phyloP scores from a whole-genome alignment of 2,888 invertebrate genomes.

The Drosophila siamana region DNA sequence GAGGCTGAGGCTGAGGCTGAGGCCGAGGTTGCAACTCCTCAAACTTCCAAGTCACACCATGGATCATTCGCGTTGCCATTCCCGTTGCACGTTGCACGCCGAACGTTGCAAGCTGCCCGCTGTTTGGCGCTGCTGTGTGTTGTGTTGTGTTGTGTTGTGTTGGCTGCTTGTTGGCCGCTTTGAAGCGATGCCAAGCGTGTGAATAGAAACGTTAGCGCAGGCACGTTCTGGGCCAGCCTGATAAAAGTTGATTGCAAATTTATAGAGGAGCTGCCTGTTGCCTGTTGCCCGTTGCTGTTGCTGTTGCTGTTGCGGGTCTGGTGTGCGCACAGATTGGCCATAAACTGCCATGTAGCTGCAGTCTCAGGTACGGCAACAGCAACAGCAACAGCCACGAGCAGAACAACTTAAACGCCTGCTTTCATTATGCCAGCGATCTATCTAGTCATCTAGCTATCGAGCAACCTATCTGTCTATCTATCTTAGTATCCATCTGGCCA shows the following conservation, averaged over 20 bases:
- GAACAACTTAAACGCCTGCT: constrained; percentile 52
- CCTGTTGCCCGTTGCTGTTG: neutral
- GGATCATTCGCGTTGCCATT: constrained; percentile 40
- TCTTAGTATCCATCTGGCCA: constrained; percentile 19
- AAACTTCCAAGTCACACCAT: constrained; percentile 68
- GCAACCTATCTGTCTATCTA: constrained; percentile 41
- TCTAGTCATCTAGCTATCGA: constrained; percentile 34
- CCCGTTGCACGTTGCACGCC: constrained; percentile 25
- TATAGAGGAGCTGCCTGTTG: constrained; percentile 56
- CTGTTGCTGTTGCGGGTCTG: neutral
- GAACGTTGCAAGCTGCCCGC: constrained; percentile 6
- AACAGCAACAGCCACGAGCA: constrained; percentile 23
- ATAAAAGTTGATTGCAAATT: constrained; percentile 82
- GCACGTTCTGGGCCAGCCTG: constrained; percentile 74
- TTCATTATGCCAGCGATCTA: constrained; percentile 50
- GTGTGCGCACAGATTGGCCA: constrained; percentile 67
- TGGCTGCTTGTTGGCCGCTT: constrained; percentile 1
- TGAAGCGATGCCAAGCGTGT: constrained; percentile 62
- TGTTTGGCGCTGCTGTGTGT: neutral
- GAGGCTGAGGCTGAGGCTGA: neutral
- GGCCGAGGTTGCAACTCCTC: constrained; percentile 21
- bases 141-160: too few species aligned
- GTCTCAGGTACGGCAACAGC: neutral
- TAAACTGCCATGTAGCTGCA: constrained; percentile 60
- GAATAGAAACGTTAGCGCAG: constrained; percentile 80